Evolutionary conservation across 2,888 invertebrate species (phyloP).

Genomic region (Temnothorax rugatulus): DNA sequence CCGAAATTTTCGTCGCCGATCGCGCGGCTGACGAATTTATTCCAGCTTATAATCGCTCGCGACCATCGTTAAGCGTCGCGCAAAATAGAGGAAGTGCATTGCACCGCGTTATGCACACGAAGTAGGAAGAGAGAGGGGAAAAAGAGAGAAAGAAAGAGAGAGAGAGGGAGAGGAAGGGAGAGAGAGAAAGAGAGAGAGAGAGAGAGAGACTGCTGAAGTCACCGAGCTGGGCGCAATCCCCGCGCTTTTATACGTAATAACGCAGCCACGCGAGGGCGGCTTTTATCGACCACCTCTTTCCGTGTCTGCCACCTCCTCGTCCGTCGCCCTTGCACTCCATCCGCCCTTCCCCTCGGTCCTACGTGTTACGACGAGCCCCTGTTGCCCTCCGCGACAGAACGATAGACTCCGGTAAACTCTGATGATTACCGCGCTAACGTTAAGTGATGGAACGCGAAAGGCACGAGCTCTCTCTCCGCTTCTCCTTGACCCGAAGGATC

Average conservation of each 20-base stretch:
- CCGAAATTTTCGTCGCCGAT: background rate
- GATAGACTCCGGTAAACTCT: slow-evolving; percentile 62
- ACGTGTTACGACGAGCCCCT: slow-evolving; percentile 50
- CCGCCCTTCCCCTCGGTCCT: slow-evolving; percentile 46
- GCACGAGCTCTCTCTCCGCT: slow-evolving; percentile 48
- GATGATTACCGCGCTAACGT: slow-evolving; percentile 63
- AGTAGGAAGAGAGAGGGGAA: slow-evolving; percentile 26
- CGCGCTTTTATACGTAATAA: slow-evolving; percentile 76
- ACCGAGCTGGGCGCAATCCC: slow-evolving; percentile 71
- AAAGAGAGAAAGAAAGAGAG: slow-evolving; percentile 25
- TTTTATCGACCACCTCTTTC: slow-evolving; percentile 76
- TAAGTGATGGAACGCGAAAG: slow-evolving; percentile 61
- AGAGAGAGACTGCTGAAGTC: slow-evolving; percentile 57
- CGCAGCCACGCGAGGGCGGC: slow-evolving; percentile 76
- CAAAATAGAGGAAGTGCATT: slow-evolving; percentile 48
- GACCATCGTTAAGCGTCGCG: slow-evolving; percentile 64
- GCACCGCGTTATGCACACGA: slow-evolving; percentile 47
- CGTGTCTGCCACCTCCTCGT: slow-evolving; percentile 61
- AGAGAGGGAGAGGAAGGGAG: slow-evolving; percentile 38
- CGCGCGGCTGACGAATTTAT: slow-evolving; percentile 46
- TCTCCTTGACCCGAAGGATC: slow-evolving; percentile 58
- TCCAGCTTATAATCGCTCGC: slow-evolving; percentile 67
- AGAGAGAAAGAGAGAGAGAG: slow-evolving; percentile 41
- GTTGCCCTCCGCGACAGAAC: slow-evolving; percentile 44
- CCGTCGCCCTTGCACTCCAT: slow-evolving; percentile 51